Conservation (phyloP, 2,797 vertebrate species). For the Cynopterus sphinx region DNA sequence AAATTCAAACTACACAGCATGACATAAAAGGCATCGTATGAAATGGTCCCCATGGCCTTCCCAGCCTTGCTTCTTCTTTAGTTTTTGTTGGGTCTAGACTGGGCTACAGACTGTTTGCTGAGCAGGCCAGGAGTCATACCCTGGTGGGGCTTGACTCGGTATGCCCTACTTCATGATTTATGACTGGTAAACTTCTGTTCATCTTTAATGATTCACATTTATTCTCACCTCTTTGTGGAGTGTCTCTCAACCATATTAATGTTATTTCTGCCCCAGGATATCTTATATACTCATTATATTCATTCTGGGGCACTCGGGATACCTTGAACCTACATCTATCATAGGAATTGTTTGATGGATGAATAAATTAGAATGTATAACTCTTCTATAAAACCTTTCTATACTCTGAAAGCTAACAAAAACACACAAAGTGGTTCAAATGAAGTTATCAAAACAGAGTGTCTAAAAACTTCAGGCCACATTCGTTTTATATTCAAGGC, state of each 20-base stretch:
- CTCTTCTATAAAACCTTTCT: constrained; percentile 31
- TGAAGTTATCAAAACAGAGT: neutral
- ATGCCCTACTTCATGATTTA: neutral
- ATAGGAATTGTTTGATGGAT: constrained; percentile 33
- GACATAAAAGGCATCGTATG: neutral
- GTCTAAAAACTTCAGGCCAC: neutral
- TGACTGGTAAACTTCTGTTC: neutral
- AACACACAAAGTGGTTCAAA: neutral
- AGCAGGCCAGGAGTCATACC: neutral
- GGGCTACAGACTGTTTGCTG: neutral
- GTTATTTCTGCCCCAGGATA: neutral
- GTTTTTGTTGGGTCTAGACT: neutral
- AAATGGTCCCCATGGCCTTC: neutral
- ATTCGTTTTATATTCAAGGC: neutral
- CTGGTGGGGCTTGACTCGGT: neutral
- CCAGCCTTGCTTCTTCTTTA: neutral
- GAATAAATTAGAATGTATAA: constrained; percentile 45
- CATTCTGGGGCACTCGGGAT: neutral
- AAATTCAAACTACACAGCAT: neutral
- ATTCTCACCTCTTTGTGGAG: neutral
- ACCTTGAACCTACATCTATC: constrained; percentile 19
- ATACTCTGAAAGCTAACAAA: constrained; percentile 1
- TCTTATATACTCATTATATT: constrained; percentile 27
- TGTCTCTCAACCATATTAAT: constrained; percentile 14
- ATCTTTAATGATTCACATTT: neutral